Base-by-base conservation (phyloP, 2,888 invertebrate species). In the Synergus itoensis region DNA sequence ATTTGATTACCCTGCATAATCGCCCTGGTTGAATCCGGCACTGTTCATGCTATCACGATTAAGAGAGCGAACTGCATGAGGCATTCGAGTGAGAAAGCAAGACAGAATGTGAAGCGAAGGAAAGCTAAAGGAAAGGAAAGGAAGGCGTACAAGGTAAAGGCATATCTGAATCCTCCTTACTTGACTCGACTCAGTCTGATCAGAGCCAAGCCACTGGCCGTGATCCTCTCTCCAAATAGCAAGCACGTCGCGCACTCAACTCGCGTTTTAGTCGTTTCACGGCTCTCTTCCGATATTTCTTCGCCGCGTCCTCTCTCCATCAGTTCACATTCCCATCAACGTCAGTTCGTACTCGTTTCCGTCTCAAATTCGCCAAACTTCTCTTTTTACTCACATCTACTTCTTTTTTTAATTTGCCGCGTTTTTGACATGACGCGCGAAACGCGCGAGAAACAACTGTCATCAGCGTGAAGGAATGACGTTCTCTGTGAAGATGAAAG, bases 181-280 rank as follows among this genome's bases (percentile, higher is more conserved):
- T 86, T 86, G 85, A 86, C 86, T 85, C 86, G 84, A 86, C 87
- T 89, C 89, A 90, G 89, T 90, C 88, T 84, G 88, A 88, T 89
- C 87, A 82, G 85, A 80, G 87, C 84, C 87, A 89, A 88, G 89
- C 88, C 82, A 86, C 85, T 86, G 89, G 86, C 85, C 87, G 48
- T 84, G 89, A 86, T 88, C 87, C 83, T 78, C 53, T 60, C 48
- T 60, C 21, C 21, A 60, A 3, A 60, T 9, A 18, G 60, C 21
- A 48, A 43, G 18, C 48, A 48, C 67, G 36, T 62, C 60, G 65
- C 63, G 77, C 77, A 77, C 64, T 69, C 67, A 64, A 45, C 60
- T 57, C 79, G 76, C 76, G 57, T 64, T 79, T 79, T 79, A 76
- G 64, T 75, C 65, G 28, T 57, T 41, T 65, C 60, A 18, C 60